Percentiles rank a stretch among this genome's conserved stretches.
Evolutionary conservation across 2,797 vertebrate genomes (phyloP).

Genomic region (Gadopsis bispinosus): DNA sequence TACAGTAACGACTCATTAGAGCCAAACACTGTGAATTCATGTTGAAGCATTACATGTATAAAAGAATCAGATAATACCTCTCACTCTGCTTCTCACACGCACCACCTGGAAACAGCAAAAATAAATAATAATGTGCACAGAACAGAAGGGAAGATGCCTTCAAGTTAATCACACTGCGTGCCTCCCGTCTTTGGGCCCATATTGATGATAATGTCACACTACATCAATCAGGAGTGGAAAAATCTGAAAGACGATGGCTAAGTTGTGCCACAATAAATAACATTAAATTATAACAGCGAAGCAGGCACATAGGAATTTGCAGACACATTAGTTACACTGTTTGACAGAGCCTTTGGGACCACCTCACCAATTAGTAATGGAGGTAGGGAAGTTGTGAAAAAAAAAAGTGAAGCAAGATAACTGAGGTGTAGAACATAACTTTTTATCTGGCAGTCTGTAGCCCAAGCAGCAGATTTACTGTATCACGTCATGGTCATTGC

Average conservation of each 20-base stretch:
- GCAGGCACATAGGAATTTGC: slow-evolving; percentile 52
- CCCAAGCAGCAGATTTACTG: slow-evolving; percentile 41
- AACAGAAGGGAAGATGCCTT: slow-evolving; percentile 49
- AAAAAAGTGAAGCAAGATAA: slow-evolving; percentile 50
- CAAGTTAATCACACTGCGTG: slow-evolving; percentile 50
- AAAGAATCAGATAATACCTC: slow-evolving; percentile 57
- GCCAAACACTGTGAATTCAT: slow-evolving; percentile 58
- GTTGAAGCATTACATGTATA: slow-evolving; percentile 61
- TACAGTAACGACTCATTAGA: slow-evolving; percentile 68
- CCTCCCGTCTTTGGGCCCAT: slow-evolving; percentile 46
- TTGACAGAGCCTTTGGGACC: slow-evolving; percentile 61
- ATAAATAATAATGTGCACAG: slow-evolving; percentile 31
- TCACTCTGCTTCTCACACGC: slow-evolving; percentile 38
- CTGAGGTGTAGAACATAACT: slow-evolving; percentile 47
- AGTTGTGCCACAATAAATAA: slow-evolving; percentile 49
- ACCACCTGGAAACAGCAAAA: slow-evolving; percentile 47
- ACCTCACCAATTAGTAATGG: slow-evolving; percentile 50
- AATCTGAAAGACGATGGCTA: slow-evolving; percentile 50
- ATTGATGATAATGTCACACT: slow-evolving; percentile 68
- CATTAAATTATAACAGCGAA: slow-evolving; percentile 53
- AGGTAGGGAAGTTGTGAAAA: slow-evolving; percentile 26
- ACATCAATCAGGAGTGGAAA: slow-evolving; percentile 59
- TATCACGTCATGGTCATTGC: slow-evolving; percentile 65
- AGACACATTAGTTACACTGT: slow-evolving; percentile 60
- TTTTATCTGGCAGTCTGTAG: slow-evolving; percentile 20